Evolutionary conservation across 2,888 invertebrate species (phyloP), one percentile per base, ranked within the genome.

Genomic region (Daptonema setosum): DNA sequence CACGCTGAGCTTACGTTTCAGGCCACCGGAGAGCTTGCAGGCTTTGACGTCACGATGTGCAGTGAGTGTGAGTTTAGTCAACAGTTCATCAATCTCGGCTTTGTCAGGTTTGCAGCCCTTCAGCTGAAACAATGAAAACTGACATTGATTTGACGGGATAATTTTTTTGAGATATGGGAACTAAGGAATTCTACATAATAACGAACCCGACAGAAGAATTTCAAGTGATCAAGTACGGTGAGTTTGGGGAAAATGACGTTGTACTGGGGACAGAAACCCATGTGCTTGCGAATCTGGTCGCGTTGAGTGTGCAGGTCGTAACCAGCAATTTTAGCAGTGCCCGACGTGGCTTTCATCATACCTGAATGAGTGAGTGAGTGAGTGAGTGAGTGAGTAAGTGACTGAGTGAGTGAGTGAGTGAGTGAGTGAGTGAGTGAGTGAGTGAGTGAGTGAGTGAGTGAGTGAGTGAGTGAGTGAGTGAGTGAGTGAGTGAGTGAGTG

Each of bases 261-360:
- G 70, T 85, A 83, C 81, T 85, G 73, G 0, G 91, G 87, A 71
- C 91, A 93, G 55, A 87, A 78, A 0, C 91, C 90, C 53, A 93
- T 76, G 58, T 68, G 68, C 58, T 63, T 64, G 17, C 74, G 63
- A 14, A 73, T 71, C 51, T 62, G 62, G 41, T 65, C 63, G 29
- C 74, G 69, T 50, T 72, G 68, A 25, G 61, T 63, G 28, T 69
- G 61, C 45, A 75, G 80, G 71, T 86, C 82, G 63, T 79, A 77
- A 0, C 81, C 53, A 8, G n/a, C 24, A 11, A 53, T 20, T 24
- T 2, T n/a, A 2, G 53, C 53, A 25, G n/a, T 5, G 11, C 53
- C 53, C 2, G 24, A 24, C 24, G 53, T 28, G 3, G 53, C 35
- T 8, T 22, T 2, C 24, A 28, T 14, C 30, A 35, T n/a, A n/a